phyloP scores from a whole-genome alignment of 2,888 invertebrate species.

The Ophion obscuratus region DNA sequence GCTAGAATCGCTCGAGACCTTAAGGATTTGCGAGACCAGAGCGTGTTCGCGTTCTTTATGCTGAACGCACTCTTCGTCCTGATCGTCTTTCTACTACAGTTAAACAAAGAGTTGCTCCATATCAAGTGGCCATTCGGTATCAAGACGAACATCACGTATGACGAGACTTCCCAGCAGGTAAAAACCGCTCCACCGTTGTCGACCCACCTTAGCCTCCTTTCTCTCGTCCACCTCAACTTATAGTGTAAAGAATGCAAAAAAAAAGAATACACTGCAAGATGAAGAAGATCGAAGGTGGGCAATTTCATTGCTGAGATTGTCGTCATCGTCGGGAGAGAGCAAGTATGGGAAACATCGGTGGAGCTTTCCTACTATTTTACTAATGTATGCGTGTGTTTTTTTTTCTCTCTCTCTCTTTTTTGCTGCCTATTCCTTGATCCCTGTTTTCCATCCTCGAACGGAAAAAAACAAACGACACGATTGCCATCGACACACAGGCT shows the following conservation, averaged over 20 bases:
- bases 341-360: slow-evolving; percentile 69
- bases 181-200: slow-evolving; percentile 79
- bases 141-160: slow-evolving; percentile 96
- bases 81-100: slow-evolving; percentile 98
- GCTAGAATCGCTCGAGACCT: slow-evolving; percentile 95
- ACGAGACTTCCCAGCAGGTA: slow-evolving; percentile 96
- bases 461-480: slow-evolving; percentile 30
- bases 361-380: slow-evolving; percentile 76
- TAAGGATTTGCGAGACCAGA: slow-evolving; percentile 97
- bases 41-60: slow-evolving; percentile 99
- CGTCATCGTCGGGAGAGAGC: slow-evolving; percentile 39
- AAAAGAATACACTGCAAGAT: neutral
- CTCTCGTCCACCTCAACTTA: slow-evolving; percentile 24
- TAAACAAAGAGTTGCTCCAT: slow-evolving; percentile 98
- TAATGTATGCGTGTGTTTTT: slow-evolving; percentile 81
- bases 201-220: slow-evolving; percentile 41
- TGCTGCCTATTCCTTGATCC: slow-evolving; percentile 75
- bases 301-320: slow-evolving; percentile 14
- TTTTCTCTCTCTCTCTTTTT: slow-evolving; percentile 83
- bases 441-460: slow-evolving; percentile 13
- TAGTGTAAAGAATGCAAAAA: neutral
- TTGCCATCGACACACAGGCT: slow-evolving; percentile 86
- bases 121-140: slow-evolving; percentile 98
- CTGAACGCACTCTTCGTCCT: slow-evolving; percentile 99
- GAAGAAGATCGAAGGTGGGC: neutral